phyloP scores from a whole-genome alignment of 1,140 invertebrate species.

The Caerostris darwini region DNA sequence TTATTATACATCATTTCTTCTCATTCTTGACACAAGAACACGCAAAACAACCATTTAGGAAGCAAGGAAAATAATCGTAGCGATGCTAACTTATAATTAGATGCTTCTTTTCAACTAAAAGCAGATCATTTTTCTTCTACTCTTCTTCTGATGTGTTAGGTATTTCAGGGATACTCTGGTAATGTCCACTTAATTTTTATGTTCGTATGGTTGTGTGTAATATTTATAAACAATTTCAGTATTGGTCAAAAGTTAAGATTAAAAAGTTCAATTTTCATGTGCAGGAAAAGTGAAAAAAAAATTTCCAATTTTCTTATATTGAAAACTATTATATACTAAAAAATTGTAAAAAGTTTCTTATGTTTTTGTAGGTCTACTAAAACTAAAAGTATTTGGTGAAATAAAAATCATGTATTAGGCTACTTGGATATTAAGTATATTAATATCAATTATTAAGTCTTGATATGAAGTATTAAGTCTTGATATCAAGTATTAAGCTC shows the following conservation, averaged over 20 bases:
- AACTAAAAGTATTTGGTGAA: no score
- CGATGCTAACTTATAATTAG: slow-evolving; percentile 33
- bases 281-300: not conserved
- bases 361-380: no score
- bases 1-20: slow-evolving; percentile 34
- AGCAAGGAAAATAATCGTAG: not conserved
- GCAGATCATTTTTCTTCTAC: not conserved
- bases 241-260: not conserved
- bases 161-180: no score
- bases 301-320: not conserved
- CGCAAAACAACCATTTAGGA: not conserved
- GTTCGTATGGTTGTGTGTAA: not conserved
- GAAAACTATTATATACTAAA: no score
- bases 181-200: not conserved
- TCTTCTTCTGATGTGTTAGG: not conserved
- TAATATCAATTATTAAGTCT: no score
- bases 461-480: no score
- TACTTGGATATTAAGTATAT: no score
- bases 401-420: no score
- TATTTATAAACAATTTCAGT: not conserved
- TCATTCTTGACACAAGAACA: slow-evolving; percentile 18
- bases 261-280: not conserved
- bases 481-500: no score
- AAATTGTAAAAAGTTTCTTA: no score
- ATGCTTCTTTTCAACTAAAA: not conserved